Evolutionary conservation across 2,888 invertebrate species (phyloP).

Genomic region (Trileptium ribeirensis): DNA sequence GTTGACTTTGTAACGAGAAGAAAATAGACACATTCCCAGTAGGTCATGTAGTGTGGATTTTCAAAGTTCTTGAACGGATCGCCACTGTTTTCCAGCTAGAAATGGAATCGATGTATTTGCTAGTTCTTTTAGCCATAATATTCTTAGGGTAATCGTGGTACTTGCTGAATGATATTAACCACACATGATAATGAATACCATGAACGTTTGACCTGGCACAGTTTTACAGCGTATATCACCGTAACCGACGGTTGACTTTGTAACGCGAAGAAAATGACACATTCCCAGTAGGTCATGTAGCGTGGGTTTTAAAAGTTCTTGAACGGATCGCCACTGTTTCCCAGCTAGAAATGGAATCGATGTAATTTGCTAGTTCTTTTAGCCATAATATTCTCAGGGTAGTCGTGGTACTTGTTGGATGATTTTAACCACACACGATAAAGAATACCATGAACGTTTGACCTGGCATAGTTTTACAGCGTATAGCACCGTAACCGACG

Average conservation of each 20-base stretch:
- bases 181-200: constrained; percentile 86
- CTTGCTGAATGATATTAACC: no score
- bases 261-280: constrained; percentile 96
- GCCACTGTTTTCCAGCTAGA: constrained; percentile 97
- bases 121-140: neutral
- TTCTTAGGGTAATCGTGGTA: no score
- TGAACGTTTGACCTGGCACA: constrained; percentile 64
- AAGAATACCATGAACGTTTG: neutral
- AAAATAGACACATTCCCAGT: constrained; percentile 99
- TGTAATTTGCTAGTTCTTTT: no score
- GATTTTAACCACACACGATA: neutral
- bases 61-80: constrained; percentile 87
- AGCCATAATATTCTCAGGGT: no score
- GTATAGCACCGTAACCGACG: constrained; percentile 88
- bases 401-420: no score
- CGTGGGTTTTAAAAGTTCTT: constrained; percentile 86
- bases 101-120: no score
- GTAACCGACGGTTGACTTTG: constrained; percentile 93
- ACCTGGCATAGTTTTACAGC: neutral
- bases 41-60: constrained; percentile 89
- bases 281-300: constrained; percentile 93
- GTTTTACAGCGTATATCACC: constrained; percentile 97
- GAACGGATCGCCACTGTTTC: constrained; percentile 92
- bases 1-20: constrained; percentile 99
- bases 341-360: constrained; percentile 69